A percentile compares a stretch with the other conserved stretches of the same genome.
Conservation (phyloP, 2,888 invertebrate genomes). For the Apoda limacodes region DNA sequence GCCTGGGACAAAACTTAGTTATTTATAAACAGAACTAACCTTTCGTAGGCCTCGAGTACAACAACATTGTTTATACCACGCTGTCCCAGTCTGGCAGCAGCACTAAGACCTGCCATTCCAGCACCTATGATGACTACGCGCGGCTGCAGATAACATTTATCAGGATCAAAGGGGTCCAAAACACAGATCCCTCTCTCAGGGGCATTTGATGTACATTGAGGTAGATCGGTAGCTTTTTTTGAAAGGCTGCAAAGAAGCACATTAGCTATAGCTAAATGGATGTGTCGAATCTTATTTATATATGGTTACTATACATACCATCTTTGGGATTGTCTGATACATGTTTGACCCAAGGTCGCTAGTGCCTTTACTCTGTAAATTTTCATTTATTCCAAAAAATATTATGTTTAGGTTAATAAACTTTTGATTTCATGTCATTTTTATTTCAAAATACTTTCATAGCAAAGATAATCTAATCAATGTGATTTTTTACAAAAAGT, state of each 20-base stretch:
- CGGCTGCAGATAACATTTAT: conserved; percentile 60
- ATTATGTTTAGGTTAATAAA: no score
- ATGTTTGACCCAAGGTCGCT: conserved; percentile 23
- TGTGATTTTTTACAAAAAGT: no score
- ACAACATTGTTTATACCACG: conserved; percentile 78
- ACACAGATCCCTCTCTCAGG: conserved; percentile 43
- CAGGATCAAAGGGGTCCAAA: conserved; percentile 37
- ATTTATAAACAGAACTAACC: no score
- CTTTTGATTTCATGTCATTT: no score
- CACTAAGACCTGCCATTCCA: conserved; percentile 83
- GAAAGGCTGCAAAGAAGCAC: conserved; percentile 27
- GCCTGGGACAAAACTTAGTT: no score
- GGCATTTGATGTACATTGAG: conserved; percentile 40
- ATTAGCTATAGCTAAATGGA: conserved; percentile 3
- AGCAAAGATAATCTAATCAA: no score
- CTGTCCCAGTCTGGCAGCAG: conserved; percentile 77
- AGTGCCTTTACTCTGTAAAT: conserved; percentile 25
- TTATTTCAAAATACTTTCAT: no score
- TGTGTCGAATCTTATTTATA: conserved; percentile 13
- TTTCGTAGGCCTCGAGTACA: conserved; percentile 81
- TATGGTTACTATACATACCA: conserved; percentile 26
- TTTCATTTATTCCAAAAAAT: no score
- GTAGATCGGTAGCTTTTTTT: conserved; percentile 26
- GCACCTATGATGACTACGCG: conserved; percentile 82
- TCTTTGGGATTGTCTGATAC: conserved; percentile 28